Conservation (phyloP, 2,888 invertebrate genomes). For the Drosophila greeni region DNA sequence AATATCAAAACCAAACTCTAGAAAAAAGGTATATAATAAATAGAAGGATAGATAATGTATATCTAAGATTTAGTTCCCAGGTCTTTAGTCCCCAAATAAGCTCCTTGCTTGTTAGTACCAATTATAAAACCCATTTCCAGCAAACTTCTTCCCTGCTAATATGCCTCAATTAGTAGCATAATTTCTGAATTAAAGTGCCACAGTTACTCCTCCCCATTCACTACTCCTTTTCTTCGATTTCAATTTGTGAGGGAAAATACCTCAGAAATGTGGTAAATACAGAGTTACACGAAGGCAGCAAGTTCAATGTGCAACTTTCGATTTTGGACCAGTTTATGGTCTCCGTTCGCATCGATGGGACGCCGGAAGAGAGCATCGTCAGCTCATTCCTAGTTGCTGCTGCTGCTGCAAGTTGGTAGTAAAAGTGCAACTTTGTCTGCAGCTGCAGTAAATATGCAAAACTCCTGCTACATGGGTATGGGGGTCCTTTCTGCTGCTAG, state of each 20-base stretch:
- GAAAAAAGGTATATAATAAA: background rate
- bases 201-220: constrained; percentile 1
- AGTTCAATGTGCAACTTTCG: constrained; percentile 42
- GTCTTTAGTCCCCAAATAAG: background rate
- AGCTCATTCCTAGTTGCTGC: constrained; percentile 42
- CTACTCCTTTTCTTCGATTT: constrained; percentile 4
- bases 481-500: background rate
- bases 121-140: background rate
- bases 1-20: too few relatives aligned
- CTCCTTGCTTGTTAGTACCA: background rate
- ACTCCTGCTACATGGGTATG: constrained; percentile 10
- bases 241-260: constrained; percentile 19
- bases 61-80: background rate
- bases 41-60: background rate
- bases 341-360: background rate
- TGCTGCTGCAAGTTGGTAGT: constrained; percentile 45
- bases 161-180: constrained; percentile 30
- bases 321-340: constrained; percentile 39
- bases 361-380: constrained; percentile 35
- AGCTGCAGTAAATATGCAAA: constrained; percentile 41
- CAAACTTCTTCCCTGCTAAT: constrained; percentile 2
- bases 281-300: constrained; percentile 5
- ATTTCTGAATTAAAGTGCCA: constrained; percentile 22
- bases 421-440: constrained; percentile 68
- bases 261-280: constrained; percentile 15